Conservation (phyloP, 1,140 invertebrate species). For the Spodoptera litura region DNA sequence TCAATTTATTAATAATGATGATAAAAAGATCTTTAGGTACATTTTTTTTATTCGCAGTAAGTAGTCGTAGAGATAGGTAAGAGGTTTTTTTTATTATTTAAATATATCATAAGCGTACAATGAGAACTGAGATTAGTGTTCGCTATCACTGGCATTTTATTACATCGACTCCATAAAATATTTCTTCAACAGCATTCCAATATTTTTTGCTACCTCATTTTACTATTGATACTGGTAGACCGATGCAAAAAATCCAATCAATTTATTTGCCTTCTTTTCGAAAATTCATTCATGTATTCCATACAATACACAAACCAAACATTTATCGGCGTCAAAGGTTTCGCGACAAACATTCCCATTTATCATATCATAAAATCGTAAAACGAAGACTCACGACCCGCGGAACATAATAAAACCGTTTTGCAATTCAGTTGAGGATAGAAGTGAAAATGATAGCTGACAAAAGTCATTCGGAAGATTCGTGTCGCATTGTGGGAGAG, state of each 20-base stretch:
- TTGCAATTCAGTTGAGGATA: constrained; percentile 61
- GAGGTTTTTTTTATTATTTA: too few relatives aligned
- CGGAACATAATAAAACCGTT: constrained; percentile 73
- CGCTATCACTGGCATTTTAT: neutral
- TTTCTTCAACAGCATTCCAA: constrained; percentile 15
- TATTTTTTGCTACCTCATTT: constrained; percentile 2
- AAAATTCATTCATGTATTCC: constrained; percentile 42
- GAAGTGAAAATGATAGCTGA: constrained; percentile 81
- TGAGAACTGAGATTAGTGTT: neutral
- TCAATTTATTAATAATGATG: too few relatives aligned
- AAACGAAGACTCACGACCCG: constrained; percentile 65
- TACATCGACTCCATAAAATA: neutral
- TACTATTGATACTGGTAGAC: neutral
- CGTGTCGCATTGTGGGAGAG: constrained; percentile 66
- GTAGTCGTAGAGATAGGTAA: too few relatives aligned
- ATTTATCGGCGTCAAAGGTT: constrained; percentile 64
- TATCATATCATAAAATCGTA: constrained; percentile 72
- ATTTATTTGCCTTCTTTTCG: constrained; percentile 58
- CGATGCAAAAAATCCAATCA: constrained; percentile 21
- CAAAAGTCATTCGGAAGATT: constrained; percentile 76
- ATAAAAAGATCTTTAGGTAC: too few relatives aligned
- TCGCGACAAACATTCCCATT: constrained; percentile 68
- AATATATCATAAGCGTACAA: neutral
- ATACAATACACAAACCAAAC: constrained; percentile 64
- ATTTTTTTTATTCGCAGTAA: too few relatives aligned